These are phyloP conservation scores for Artemia sinica DNA, from an alignment of 2,888 invertebrate species.

Conservation along the genomic window DNA sequence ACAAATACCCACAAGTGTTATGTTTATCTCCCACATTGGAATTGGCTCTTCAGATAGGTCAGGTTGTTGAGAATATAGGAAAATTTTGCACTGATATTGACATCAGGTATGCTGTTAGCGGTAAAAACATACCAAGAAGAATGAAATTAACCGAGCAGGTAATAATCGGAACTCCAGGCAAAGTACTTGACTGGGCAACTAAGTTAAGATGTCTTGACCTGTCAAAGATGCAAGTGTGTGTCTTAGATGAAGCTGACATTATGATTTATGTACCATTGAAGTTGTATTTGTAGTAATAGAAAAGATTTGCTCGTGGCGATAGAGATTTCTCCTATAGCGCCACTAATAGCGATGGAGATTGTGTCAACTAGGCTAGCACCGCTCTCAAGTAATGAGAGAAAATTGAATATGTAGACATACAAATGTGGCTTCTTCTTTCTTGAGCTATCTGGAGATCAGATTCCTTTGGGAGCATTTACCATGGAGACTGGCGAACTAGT, in stretches of 20 bases:
- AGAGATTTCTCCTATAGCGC: no score
- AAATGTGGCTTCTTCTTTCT: no score
- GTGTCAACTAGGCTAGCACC: no score
- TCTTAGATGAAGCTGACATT: slow-evolving; percentile 96
- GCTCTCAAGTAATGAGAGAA: no score
- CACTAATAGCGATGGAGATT: no score
- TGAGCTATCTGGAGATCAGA: no score
- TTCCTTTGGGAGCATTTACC: no score
- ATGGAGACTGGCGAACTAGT: no score
- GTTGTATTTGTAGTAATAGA: no score
- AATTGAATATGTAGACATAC: no score
- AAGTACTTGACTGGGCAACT: slow-evolving; percentile 80
- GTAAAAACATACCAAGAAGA: slow-evolving; percentile 61
- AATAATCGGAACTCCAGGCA: slow-evolving; percentile 93
- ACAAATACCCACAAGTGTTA: slow-evolving; percentile 69
- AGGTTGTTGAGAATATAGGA: slow-evolving; percentile 87
- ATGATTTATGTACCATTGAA: no score
- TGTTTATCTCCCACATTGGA: slow-evolving; percentile 96
- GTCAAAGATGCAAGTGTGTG: slow-evolving; percentile 75
- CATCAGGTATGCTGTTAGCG: slow-evolving; percentile 79
- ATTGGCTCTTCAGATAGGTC: slow-evolving; percentile 88
- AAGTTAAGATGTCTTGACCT: slow-evolving; percentile 72
- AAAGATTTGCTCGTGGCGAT: no score
- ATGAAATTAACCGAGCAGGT: slow-evolving; percentile 67
- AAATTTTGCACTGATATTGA: slow-evolving; percentile 76